These are phyloP conservation scores for Meganola albula DNA, from an alignment of 2,888 invertebrate genomes.

Conservation along the genomic window DNA sequence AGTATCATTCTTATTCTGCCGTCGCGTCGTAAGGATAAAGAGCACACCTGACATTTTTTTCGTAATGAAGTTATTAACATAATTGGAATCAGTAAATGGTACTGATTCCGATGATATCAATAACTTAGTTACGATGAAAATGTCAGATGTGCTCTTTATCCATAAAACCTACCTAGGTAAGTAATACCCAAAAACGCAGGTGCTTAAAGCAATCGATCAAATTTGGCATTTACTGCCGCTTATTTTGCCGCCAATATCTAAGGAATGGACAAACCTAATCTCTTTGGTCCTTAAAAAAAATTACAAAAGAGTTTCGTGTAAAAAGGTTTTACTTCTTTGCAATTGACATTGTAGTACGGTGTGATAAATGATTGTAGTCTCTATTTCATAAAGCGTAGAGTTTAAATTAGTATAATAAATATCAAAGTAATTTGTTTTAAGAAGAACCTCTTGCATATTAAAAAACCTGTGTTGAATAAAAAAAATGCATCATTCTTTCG, in stretches of 20 bases:
- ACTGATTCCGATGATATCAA: no score
- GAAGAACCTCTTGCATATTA: constrained; percentile 17
- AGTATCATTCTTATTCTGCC: no score
- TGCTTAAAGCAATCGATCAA: constrained; percentile 63
- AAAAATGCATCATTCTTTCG: constrained; percentile 58
- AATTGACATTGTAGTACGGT: no score
- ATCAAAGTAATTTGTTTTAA: not conserved
- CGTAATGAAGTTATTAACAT: no score
- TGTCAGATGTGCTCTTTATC: no score
- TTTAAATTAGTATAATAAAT: no score
- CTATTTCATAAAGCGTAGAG: no score
- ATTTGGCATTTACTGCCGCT: constrained; percentile 60
- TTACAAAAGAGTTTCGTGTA: constrained; percentile 48
- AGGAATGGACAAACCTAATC: constrained; percentile 72
- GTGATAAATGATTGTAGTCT: no score
- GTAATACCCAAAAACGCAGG: constrained; percentile 45
- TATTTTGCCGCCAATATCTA: constrained; percentile 36
- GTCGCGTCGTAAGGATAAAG: no score
- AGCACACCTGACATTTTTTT: no score
- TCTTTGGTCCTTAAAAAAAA: constrained; percentile 60
- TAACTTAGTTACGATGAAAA: no score
- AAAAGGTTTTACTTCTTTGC: constrained; percentile 43
- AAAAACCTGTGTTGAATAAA: constrained; percentile 40
- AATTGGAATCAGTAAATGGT: no score
- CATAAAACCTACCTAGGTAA: constrained; percentile 21